Conservation (phyloP, 2,113 vertebrate genomes). For the Lepus americanus region DNA sequence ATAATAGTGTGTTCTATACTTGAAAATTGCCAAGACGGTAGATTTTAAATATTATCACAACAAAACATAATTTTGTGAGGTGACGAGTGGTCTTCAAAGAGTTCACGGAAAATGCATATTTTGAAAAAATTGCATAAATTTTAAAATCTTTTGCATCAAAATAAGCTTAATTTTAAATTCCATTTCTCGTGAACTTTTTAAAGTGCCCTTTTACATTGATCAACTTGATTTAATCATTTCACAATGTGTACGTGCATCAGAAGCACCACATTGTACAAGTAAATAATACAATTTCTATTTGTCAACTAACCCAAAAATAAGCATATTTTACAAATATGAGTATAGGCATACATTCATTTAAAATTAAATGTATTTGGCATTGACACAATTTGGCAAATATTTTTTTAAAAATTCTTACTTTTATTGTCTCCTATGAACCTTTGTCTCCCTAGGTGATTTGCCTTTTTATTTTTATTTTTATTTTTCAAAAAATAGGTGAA, state of each 20-base stretch:
- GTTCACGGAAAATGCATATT: too few species aligned
- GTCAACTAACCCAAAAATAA: not conserved
- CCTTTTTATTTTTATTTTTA: not conserved
- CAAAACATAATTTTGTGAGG: not conserved
- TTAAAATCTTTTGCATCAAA: too few species aligned
- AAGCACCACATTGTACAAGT: not conserved
- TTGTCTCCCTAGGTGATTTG: not conserved
- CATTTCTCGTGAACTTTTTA: too few species aligned
- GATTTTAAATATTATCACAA: conserved; percentile 10
- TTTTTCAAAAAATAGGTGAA: not conserved
- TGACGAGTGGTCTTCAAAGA: not conserved
- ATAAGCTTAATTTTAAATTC: too few species aligned
- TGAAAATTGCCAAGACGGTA: not conserved
- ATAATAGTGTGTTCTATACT: not conserved
- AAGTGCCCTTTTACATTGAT: too few species aligned
- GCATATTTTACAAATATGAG: conserved; percentile 37
- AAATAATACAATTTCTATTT: not conserved
- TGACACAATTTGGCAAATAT: not conserved
- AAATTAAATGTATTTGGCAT: conserved; percentile 50
- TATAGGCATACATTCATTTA: not conserved
- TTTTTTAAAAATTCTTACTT: not conserved
- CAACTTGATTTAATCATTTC: not conserved
- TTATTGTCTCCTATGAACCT: not conserved
- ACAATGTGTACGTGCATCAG: not conserved
- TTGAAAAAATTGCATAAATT: too few species aligned